Evolutionary conservation across 2,888 invertebrate species (phyloP), one percentile per base, ranked within the genome.

Genomic region (Byasa hedistus): DNA sequence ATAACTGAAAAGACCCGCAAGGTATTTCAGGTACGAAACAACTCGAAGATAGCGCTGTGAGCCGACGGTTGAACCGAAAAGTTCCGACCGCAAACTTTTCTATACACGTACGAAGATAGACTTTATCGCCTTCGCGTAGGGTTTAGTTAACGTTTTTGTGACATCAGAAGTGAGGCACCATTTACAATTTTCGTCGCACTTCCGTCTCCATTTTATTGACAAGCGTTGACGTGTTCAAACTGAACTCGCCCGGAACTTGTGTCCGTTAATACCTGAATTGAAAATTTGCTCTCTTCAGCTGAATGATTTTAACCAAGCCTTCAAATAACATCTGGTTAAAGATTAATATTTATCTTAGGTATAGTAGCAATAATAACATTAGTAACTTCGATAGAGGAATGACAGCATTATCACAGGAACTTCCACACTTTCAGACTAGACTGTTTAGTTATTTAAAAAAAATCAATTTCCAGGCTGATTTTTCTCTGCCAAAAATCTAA

Each of bases 101-200:
- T 5, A n/a, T 24, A 23, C 22, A 32, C 21, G 7, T 15, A 21
- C 19, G 21, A 65, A 63, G 56, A 51, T 39, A 57, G 36, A 51
- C 63, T 56, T 63, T 67, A 56, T 24, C 1, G 1, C 17, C 3
- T 12, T 48, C 5, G 12, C 7, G 22, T 67, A 63, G 36, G 51
- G 60, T 63, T 17, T 27, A 59, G 15, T 22, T 27, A 58, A 48
- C 17, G 10, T 54, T 23, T 39, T 12, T 32, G n/a, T 17, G 24
- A 21, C 19, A 12, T 39, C 57, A 24, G 19, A 58, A 51, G 44
- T 22, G 57, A 57, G 22, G 51, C 58, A 66, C 44, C n/a, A 44
- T 66, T 66, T 69, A 64, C 57, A 63, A 55, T 64, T 22, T 52
- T 36, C 69, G 57, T 58, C 61, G 64, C 57, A 61, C 59, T 60